A percentile compares a stretch with the other conserved stretches of the same genome.
These are phyloP conservation scores for Crotalus horridus DNA, from an alignment of 2,113 vertebrate species.

Conservation along the genomic window DNA sequence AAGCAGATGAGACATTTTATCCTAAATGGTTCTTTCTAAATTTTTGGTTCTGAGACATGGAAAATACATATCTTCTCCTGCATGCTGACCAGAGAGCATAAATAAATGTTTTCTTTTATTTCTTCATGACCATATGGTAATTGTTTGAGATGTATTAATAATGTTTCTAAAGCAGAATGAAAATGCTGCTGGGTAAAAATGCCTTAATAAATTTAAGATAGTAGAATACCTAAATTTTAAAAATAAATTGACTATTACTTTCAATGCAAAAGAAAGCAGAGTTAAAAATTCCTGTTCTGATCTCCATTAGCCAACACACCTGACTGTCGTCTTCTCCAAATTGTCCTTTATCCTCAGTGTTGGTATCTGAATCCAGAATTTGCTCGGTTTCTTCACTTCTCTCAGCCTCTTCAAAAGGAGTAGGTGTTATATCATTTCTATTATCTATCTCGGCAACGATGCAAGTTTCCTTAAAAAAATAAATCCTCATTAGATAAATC, in stretches of 20 bases:
- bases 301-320: neutral
- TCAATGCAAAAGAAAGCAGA: neutral
- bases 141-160: neutral
- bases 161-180: neutral
- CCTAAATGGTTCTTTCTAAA: neutral
- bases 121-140: neutral
- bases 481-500: neutral
- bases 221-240: no score
- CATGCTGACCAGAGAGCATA: neutral
- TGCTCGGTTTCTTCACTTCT: neutral
- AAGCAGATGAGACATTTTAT: neutral
- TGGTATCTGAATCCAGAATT: neutral
- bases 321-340: no score
- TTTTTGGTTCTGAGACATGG: neutral
- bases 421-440: neutral
- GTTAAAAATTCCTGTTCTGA: neutral
- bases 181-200: neutral
- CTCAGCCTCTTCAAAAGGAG: neutral
- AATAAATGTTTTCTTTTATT: neutral
- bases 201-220: neutral
- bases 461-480: neutral
- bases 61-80: neutral
- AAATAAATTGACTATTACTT: neutral
- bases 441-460: neutral
- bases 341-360: fast-evolving